Evolutionary conservation across 1,140 invertebrate species (phyloP).

Genomic region (Apis laboriosa): DNA sequence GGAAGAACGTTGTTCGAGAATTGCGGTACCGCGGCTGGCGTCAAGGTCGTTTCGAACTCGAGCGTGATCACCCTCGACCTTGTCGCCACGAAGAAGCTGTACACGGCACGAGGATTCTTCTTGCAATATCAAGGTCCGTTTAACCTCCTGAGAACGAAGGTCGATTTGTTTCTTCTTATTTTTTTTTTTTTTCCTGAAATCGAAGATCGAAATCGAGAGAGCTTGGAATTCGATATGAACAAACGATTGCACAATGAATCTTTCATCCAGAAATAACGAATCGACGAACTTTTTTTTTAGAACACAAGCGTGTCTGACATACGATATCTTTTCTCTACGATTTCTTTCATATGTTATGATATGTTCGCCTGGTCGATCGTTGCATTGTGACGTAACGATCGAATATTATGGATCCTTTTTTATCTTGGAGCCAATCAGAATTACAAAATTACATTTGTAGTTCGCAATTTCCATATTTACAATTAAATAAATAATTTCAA

Average conservation of each 20-base stretch:
- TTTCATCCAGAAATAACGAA: slow-evolving; percentile 30
- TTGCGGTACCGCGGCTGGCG: slow-evolving; percentile 74
- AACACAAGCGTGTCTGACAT: background rate
- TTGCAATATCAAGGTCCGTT: slow-evolving; percentile 77
- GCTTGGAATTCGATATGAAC: slow-evolving; percentile 12
- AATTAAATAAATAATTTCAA: background rate
- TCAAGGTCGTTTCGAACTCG: slow-evolving; percentile 74
- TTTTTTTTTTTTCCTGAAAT: background rate
- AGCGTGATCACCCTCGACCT: slow-evolving; percentile 77
- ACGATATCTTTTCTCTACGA: background rate
- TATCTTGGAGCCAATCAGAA: no score
- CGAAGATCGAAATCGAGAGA: background rate
- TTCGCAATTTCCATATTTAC: background rate
- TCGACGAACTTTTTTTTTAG: slow-evolving; percentile 4
- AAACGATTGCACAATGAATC: slow-evolving; percentile 18
- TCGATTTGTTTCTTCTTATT: background rate
- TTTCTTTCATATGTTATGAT: background rate
- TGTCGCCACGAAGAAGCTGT: slow-evolving; percentile 69
- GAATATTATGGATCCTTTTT: background rate
- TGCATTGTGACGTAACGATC: no score
- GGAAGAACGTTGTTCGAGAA: slow-evolving; percentile 75
- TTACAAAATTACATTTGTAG: background rate
- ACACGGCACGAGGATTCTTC: slow-evolving; percentile 77
- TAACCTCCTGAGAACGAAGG: background rate
- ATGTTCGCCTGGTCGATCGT: background rate